Conservation (phyloP, 2,888 invertebrate species). For the Rotaria sp. region DNA sequence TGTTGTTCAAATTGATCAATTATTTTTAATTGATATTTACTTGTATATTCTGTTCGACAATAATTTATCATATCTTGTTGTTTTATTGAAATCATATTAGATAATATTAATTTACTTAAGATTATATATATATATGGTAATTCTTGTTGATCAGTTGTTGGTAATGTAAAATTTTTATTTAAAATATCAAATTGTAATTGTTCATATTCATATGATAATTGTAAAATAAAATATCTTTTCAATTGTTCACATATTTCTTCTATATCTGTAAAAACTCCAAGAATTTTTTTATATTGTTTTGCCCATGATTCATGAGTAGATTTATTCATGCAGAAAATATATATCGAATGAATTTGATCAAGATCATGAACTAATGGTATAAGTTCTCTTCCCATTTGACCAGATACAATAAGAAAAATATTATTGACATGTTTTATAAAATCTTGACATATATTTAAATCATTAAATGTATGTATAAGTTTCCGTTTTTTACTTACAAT, state of each 20-base stretch:
- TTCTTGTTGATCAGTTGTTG: background rate
- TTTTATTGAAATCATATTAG: background rate
- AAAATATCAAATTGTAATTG: background rate
- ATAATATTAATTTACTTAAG: background rate
- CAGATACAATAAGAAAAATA: background rate
- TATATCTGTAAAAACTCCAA: background rate
- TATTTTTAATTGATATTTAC: background rate
- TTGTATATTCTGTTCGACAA: background rate
- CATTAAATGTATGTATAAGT: background rate
- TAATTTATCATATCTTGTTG: background rate
- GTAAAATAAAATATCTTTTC: background rate
- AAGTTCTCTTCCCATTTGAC: background rate
- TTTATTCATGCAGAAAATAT: slow-evolving; percentile 2
- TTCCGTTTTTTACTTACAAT: background rate
- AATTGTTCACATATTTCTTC: background rate
- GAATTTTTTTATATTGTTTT: background rate
- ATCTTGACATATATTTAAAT: background rate
- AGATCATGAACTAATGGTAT: background rate
- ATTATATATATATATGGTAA: background rate
- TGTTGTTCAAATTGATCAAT: background rate
- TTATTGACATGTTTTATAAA: background rate
- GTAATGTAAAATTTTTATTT: background rate
- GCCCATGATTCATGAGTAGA: background rate
- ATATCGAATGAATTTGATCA: background rate
- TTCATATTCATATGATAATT: background rate